Evolutionary conservation across 2,888 invertebrate genomes (phyloP).

Genomic region (Pterobdella sp.): DNA sequence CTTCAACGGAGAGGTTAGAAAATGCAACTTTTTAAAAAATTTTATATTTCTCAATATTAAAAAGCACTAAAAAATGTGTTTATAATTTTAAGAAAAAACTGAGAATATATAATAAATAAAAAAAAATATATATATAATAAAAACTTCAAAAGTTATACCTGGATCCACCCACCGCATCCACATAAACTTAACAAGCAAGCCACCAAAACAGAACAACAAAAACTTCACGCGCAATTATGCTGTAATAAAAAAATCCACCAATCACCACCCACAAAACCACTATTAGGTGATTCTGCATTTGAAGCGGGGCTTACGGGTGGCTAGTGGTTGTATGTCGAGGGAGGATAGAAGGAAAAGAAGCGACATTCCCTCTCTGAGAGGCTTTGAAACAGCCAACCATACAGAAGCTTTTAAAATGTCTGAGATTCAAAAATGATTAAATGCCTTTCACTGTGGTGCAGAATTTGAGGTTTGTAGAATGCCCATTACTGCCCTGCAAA

Average conservation of each 20-base stretch:
- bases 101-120: too few relatives aligned
- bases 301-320: neutral
- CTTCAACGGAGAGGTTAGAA: conserved; percentile 34
- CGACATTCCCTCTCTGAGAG: neutral
- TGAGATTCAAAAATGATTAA: too few relatives aligned
- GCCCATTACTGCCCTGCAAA: too few relatives aligned
- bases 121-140: too few relatives aligned
- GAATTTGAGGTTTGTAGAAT: too few relatives aligned
- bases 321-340: neutral
- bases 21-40: neutral
- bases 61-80: neutral
- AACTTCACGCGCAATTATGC: neutral
- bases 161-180: neutral
- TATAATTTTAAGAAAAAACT: too few relatives aligned
- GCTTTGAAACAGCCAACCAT: neutral
- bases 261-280: neutral
- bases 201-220: neutral
- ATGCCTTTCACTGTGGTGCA: too few relatives aligned
- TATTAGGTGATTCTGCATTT: neutral
- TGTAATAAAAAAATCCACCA: neutral
- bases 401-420: neutral
- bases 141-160: neutral
- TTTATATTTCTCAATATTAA: too few relatives aligned
- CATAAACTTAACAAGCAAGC: neutral
- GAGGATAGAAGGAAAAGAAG: neutral